Evolutionary conservation across 2,888 invertebrate genomes (phyloP).

Genomic region (Caenorhabditis zanzibari): DNA sequence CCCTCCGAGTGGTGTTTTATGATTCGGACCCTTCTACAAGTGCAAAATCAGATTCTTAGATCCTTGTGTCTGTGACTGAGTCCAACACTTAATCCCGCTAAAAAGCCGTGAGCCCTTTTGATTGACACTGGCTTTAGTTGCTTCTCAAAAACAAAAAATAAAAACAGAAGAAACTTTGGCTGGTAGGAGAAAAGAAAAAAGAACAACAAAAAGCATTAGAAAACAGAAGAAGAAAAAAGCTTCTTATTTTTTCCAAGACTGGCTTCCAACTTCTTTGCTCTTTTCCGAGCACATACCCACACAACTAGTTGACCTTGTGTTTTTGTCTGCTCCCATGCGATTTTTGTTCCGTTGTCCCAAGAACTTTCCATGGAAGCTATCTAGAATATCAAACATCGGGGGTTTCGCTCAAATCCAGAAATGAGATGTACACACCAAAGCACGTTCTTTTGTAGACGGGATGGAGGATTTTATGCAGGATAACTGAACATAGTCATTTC

Average conservation of each 20-base stretch:
- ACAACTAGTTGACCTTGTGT: constrained; percentile 61
- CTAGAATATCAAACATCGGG: constrained; percentile 37
- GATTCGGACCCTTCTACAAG: constrained; percentile 15
- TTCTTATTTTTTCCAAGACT: constrained; percentile 11
- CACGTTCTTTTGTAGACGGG: background rate
- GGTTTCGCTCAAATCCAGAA: constrained; percentile 10
- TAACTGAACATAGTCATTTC: background rate
- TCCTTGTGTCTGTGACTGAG: background rate
- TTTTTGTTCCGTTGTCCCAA: constrained; percentile 28
- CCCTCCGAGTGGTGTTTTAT: constrained; percentile 12
- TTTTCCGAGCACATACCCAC: constrained; percentile 31
- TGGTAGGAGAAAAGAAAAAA: constrained; percentile 9
- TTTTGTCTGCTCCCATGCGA: constrained; percentile 44
- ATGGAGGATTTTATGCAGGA: background rate
- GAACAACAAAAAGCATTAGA: constrained; percentile 39
- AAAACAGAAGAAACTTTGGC: constrained; percentile 21
- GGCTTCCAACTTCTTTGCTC: constrained; percentile 44
- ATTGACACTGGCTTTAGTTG: constrained; percentile 20
- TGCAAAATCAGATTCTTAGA: constrained; percentile 12
- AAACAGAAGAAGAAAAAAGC: constrained; percentile 19
- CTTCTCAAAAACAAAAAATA: background rate
- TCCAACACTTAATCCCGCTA: constrained; percentile 2
- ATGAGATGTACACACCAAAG: constrained; percentile 14
- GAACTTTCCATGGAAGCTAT: constrained; percentile 20
- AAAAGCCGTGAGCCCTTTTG: constrained; percentile 10